Conservation (phyloP, 2,797 vertebrate species). For the Sylvia borin region DNA sequence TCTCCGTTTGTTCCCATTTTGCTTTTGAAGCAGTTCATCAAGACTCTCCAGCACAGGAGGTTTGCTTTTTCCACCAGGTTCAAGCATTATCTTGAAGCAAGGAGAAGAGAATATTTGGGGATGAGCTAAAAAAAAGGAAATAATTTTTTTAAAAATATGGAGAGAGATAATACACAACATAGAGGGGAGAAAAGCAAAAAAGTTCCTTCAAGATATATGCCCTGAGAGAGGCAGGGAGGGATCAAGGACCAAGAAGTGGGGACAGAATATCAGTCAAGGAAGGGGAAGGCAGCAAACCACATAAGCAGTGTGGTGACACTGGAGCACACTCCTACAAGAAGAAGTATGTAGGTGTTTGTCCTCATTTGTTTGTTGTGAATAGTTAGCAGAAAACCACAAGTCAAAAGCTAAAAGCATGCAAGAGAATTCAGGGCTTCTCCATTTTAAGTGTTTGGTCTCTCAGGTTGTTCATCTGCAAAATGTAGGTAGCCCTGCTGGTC, state of each 20-base stretch:
- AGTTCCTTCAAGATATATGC: not conserved
- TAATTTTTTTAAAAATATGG: rapidly evolving
- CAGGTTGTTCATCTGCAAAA: not conserved
- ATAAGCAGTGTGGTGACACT: not conserved
- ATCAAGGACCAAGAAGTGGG: not conserved
- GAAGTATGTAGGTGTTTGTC: not conserved
- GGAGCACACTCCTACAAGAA: not conserved
- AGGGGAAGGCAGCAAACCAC: not conserved
- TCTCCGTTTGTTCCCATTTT: not conserved
- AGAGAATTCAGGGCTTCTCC: not conserved
- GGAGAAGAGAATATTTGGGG: not conserved
- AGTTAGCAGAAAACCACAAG: not conserved
- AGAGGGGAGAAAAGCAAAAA: not conserved
- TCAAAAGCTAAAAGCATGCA: not conserved
- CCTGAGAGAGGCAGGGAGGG: not conserved
- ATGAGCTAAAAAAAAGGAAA: not conserved
- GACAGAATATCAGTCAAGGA: not conserved
- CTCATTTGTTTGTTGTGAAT: not conserved
- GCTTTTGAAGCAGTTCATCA: not conserved
- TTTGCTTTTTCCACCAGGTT: not conserved
- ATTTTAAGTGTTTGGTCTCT: not conserved
- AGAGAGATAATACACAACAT: not conserved
- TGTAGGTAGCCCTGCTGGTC: not conserved
- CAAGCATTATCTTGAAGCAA: not conserved
- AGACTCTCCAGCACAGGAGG: not conserved